Evolutionary conservation across 1,140 invertebrate species (phyloP), one percentile per base, ranked within the genome.

Genomic region (Leptinotarsa lineolata): DNA sequence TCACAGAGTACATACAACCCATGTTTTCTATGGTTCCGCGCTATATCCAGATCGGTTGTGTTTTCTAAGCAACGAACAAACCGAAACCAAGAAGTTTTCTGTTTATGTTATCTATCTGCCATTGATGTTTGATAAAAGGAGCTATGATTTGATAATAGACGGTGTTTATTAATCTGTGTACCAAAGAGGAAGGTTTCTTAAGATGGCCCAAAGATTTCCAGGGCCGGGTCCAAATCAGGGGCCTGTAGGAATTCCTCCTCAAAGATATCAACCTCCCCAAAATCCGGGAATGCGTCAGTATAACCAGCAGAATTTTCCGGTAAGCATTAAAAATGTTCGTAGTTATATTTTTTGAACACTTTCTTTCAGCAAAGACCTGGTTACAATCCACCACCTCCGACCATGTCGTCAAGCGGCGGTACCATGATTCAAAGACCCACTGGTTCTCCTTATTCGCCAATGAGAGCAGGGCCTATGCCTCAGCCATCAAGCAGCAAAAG

Each of bases 191-290:
- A 39, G 30, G 8, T 39, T 39, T 22, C 11, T 39, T 39, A 39
- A 39, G 78, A 91, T 91, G 89, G 89, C 89, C 45, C 88, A 90
- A 80, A 85, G 89, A 72, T 90, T 90, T 86, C 48, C 48, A 16
- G 30, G 30, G 30, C 87, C 88, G 68, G 87, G 86, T 16, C 86
- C 87, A 58, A 85, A 83, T 80, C 82, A 87, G 77, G 86, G 86
- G 66, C 88, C 86, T 64, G 87, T 86, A 79, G 89, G 85, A 12
- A 88, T 88, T 22, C 87, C 88, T 48, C 86, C 86, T 18, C 89
- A 90, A 76, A 85, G 89, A 15, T 90, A 90, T 81, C 86, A 88
- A 61, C 86, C 87, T 54, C 87, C 89, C 13, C 88, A 88, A 71
- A 88, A 87, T 73, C 87, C 88, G 54, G 87, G 87, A 74, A 83